These are phyloP conservation scores for Xanthia icteritia DNA, from an alignment of 2,888 invertebrate genomes.

Conservation along the genomic window DNA sequence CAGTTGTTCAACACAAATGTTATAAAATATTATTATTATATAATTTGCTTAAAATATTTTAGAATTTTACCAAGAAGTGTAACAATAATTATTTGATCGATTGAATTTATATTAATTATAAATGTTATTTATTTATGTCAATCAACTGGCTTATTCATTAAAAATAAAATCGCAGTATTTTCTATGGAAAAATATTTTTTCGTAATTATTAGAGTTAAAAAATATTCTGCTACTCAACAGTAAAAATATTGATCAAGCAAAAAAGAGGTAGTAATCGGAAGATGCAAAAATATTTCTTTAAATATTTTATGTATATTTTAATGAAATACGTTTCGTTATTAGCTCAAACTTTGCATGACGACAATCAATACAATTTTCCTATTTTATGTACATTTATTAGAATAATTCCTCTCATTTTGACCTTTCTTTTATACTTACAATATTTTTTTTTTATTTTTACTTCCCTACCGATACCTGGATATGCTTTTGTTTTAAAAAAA, in stretches of 20 bases:
- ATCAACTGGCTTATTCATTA: slow-evolving; percentile 33
- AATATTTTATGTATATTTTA: slow-evolving; percentile 44
- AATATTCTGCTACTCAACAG: slow-evolving; percentile 31
- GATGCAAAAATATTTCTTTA: slow-evolving; percentile 67
- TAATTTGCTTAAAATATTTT: slow-evolving; percentile 26
- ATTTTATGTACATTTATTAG: slow-evolving; percentile 87
- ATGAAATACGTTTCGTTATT: slow-evolving; percentile 58
- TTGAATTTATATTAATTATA: slow-evolving; percentile 2
- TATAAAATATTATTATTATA: not conserved
- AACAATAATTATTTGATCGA: slow-evolving; percentile 13
- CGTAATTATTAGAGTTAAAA: slow-evolving; percentile 34
- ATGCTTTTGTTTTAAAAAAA: slow-evolving; percentile 79
- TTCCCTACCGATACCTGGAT: slow-evolving; percentile 82
- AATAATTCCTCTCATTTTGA: slow-evolving; percentile 90
- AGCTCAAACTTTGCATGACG: slow-evolving; percentile 76
- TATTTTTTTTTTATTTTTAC: slow-evolving; percentile 76
- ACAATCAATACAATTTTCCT: slow-evolving; percentile 76
- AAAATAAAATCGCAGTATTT: slow-evolving; percentile 45
- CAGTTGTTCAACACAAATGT: slow-evolving; percentile 26
- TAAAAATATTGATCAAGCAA: slow-evolving; percentile 57
- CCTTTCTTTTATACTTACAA: slow-evolving; percentile 87
- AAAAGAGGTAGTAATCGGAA: slow-evolving; percentile 72
- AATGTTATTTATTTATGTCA: slow-evolving; percentile 2
- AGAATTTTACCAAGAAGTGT: slow-evolving; percentile 25
- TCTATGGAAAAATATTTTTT: slow-evolving; percentile 48